Conservation (phyloP, 2,888 invertebrate genomes). For the Amphipoea oculea region DNA sequence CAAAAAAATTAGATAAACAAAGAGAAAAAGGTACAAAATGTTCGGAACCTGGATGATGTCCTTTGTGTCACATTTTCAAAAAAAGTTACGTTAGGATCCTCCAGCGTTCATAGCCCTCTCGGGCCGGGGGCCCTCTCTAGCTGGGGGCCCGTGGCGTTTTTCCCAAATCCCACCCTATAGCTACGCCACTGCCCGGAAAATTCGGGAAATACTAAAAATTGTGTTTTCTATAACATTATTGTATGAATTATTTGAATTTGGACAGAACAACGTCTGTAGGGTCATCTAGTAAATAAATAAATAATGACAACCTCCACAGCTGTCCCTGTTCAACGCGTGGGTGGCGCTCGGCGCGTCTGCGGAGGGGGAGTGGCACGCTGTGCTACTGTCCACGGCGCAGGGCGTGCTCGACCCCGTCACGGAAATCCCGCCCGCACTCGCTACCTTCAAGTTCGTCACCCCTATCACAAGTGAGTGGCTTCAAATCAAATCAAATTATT, state of each 20-base stretch:
- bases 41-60: no score
- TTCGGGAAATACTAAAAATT: not conserved
- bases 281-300: not conserved
- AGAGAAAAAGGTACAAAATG: no score
- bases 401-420: constrained; percentile 81
- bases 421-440: constrained; percentile 83
- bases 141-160: no score
- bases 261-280: not conserved
- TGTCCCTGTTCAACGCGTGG: constrained; percentile 81
- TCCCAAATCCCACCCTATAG: no score
- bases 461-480: constrained; percentile 65
- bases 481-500: no score
- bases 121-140: no score
- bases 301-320: constrained; percentile 55
- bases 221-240: not conserved
- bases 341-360: constrained; percentile 72
- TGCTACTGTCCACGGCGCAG: constrained; percentile 75
- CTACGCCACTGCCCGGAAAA: not conserved
- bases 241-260: not conserved
- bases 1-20: no score
- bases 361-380: constrained; percentile 65
- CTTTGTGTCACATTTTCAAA: no score
- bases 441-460: constrained; percentile 74
- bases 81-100: no score
- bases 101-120: no score